These are phyloP conservation scores for Rhinoptilus africanus DNA, from an alignment of 2,113 vertebrate genomes.

Conservation along the genomic window DNA sequence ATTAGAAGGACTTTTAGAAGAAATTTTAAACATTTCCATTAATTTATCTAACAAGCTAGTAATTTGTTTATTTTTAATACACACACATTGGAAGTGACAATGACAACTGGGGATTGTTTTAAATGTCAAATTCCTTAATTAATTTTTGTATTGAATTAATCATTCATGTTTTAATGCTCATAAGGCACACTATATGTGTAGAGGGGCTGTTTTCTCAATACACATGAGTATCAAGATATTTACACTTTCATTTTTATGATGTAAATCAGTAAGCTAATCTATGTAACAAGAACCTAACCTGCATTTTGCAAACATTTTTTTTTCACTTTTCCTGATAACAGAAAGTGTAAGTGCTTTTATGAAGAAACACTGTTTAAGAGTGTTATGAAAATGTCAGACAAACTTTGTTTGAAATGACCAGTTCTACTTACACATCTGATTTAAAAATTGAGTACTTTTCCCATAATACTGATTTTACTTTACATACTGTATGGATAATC, in stretches of 20 bases:
- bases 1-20: not conserved
- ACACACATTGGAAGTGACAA: not conserved
- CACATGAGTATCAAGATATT: not conserved
- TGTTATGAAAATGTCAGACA: not conserved
- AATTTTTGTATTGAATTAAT: constrained; percentile 1
- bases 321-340: not conserved
- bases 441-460: not conserved
- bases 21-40: not conserved
- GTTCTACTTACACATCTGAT: not conserved
- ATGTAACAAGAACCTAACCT: not conserved
- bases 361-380: not conserved
- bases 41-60: not conserved
- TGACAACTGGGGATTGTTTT: not conserved
- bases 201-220: not conserved
- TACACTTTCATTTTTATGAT: not conserved
- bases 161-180: not conserved
- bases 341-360: not conserved
- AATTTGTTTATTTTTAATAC: constrained; percentile 35
- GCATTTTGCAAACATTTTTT: not conserved
- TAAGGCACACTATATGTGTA: not conserved
- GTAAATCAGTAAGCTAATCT: not conserved
- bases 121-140: constrained; percentile 4
- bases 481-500: not conserved
- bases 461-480: not conserved
- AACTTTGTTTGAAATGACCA: not conserved